These are phyloP conservation scores for Dipodomys ordii DNA, from an alignment of 2,113 vertebrate species.

Conservation along the genomic window DNA sequence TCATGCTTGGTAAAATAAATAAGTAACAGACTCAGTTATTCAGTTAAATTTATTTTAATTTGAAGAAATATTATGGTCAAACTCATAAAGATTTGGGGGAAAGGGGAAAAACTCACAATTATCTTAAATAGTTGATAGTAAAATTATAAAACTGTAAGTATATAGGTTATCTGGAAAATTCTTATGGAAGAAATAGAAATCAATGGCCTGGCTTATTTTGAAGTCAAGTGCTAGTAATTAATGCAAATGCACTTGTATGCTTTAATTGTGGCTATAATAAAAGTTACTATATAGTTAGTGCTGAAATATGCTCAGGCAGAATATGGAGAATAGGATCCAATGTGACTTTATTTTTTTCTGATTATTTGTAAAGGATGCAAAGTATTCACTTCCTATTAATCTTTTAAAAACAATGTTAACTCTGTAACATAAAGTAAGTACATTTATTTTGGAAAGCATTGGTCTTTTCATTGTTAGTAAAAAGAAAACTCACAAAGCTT, in stretches of 20 bases:
- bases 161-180: background rate
- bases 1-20: background rate
- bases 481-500: background rate
- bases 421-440: background rate
- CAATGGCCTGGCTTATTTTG: background rate
- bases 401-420: background rate
- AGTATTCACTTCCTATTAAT: background rate
- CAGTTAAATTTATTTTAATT: background rate
- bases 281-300: background rate
- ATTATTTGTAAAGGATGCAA: background rate
- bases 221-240: background rate
- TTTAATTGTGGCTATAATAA: background rate
- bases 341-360: background rate
- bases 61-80: background rate
- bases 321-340: fast-evolving
- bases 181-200: background rate
- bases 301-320: background rate
- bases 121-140: background rate
- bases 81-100: background rate
- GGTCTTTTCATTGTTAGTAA: background rate
- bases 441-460: background rate
- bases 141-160: background rate
- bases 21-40: background rate
- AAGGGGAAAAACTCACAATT: background rate
- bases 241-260: background rate